A percentile compares a stretch with the other conserved stretches of the same genome.
These are phyloP conservation scores for Sarcophaga subvicina DNA, from an alignment of 2,888 invertebrate species.

Conservation along the genomic window DNA sequence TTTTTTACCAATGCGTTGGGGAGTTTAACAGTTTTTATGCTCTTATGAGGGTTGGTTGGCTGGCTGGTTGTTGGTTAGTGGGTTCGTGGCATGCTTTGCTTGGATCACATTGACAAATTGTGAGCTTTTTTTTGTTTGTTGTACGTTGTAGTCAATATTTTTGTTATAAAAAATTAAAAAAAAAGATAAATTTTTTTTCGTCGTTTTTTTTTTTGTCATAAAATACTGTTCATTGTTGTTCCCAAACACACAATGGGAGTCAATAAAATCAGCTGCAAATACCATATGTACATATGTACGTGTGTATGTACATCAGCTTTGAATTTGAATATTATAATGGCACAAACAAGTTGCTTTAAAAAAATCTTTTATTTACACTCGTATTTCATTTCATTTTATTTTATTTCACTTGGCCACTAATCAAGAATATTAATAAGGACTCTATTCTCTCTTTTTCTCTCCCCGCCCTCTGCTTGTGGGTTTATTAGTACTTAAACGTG, in stretches of 20 bases:
- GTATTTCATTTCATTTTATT: neutral
- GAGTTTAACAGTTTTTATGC: constrained; percentile 54
- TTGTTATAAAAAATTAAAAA: constrained; percentile 13
- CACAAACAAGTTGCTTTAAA: constrained; percentile 4
- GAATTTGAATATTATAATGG: constrained; percentile 27
- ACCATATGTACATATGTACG: neutral
- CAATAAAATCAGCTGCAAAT: constrained; percentile 22
- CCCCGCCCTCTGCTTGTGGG: constrained; percentile 14
- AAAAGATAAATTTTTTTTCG: neutral
- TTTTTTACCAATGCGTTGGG: constrained; percentile 37
- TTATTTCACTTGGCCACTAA: constrained; percentile 17
- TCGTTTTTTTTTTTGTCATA: too few relatives aligned
- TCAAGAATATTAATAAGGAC: constrained; percentile 43
- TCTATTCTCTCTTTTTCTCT: neutral
- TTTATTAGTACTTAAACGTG: constrained; percentile 57
- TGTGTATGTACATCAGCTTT: neutral
- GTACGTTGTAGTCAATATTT: constrained; percentile 42
- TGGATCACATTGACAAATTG: constrained; percentile 64
- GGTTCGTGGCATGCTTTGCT: constrained; percentile 18
- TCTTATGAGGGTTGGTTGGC: constrained; percentile 62
- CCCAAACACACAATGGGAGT: constrained; percentile 7
- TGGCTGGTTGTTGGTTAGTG: constrained; percentile 38
- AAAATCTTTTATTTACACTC: constrained; percentile 42
- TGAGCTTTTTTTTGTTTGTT: constrained; percentile 42
- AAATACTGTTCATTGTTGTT: too few relatives aligned